Evolutionary conservation across 2,797 vertebrate genomes (phyloP), one percentile per base, ranked within the genome.

Genomic region (Chelonia mydas): DNA sequence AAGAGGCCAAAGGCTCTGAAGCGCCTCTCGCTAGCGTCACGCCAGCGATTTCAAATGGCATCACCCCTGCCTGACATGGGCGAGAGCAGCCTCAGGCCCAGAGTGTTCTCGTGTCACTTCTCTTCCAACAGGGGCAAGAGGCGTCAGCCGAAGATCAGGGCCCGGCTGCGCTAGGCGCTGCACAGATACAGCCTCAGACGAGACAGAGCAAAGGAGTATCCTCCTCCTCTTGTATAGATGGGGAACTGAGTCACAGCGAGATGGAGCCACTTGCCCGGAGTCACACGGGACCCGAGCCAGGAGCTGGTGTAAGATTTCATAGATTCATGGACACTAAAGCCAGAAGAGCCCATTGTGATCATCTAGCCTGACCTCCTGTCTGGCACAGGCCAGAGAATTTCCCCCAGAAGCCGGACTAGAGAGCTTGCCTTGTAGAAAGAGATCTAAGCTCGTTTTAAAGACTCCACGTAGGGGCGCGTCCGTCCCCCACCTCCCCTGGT

Each of bases 391-490:
- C 19, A 41, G 21, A 41, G 68, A 72, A 21, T 21, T 37, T 37
- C 17, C 65, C n/a, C 19, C 68, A 72, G 68, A 68, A 68, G 33
- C 61, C 3, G 33, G 61, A 12, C 37, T 25, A 21, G 33, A 37
- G 33, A 33, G 19, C 37, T 23, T 72, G 68, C 11, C 21, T 41
- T 41, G 37, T 25, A 41, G n/a, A 41, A 37, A 72, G 68, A 11
- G 19, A 23, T 9, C 37, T 3, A 37, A 23, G 21, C 65, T 37
- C 21, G 2, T 37, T 37, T 37, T 37, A 72, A 37, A 72, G 19
- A 11, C 16, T 10, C n/a, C 17, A 3, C 10, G 1, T 5, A 3
- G 10, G 33, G 21, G 65, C 11, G 2, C 21, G 8, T 37, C n/a
- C 2, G 5, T 5, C n/a, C 68, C n/a, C 10, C 37, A 23, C 13